phyloP scores from a whole-genome alignment of 2,797 vertebrate genomes.

The Pipistrellus pygmaeus region DNA sequence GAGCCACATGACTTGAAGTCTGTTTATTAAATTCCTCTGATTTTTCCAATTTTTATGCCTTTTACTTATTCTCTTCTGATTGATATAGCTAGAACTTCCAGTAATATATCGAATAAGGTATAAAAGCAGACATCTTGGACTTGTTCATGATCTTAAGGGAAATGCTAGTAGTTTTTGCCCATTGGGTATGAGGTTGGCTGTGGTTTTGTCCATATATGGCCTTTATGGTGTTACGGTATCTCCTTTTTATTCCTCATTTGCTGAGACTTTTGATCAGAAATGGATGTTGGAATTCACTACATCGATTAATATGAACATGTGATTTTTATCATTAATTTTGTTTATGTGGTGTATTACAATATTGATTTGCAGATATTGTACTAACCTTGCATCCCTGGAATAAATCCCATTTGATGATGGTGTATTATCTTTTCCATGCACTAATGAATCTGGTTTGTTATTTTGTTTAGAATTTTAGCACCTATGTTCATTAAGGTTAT shows the following conservation, averaged over 20 bases:
- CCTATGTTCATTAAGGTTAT: background rate
- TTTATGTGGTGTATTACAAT: no score
- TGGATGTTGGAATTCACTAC: no score
- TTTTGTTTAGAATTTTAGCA: background rate
- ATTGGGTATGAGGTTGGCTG: background rate
- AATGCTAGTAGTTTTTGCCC: background rate
- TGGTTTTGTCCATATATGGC: background rate
- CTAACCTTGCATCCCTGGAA: no score
- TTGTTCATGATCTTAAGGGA: background rate
- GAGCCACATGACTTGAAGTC: background rate
- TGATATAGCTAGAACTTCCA: background rate
- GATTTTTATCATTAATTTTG: no score
- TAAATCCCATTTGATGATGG: no score
- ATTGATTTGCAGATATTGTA: no score
- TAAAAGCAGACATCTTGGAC: background rate
- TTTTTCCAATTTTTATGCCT: background rate
- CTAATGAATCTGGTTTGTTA: background rate
- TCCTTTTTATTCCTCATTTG: no score
- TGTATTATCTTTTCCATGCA: background rate
- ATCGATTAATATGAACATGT: no score
- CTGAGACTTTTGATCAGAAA: no score
- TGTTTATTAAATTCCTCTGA: background rate
- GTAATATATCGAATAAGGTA: background rate
- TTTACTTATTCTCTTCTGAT: background rate
- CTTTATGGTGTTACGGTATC: background rate